phyloP scores from a whole-genome alignment of 2,797 vertebrate species.

The Setipinna tenuifilis region DNA sequence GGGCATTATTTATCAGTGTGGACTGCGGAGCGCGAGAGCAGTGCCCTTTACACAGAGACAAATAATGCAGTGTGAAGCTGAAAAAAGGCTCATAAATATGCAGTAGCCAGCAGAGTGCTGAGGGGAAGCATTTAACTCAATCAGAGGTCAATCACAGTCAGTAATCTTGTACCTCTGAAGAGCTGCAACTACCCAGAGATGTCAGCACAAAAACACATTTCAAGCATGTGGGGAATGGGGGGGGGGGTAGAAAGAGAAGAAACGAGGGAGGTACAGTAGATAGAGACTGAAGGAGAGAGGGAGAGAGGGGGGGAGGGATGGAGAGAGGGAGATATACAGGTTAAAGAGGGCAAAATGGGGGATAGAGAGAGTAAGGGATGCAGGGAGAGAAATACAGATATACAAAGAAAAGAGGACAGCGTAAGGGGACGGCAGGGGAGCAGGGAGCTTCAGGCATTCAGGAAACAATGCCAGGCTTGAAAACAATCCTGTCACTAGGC shows the following conservation, averaged over 20 bases:
- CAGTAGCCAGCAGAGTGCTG: no score
- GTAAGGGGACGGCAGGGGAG: background rate
- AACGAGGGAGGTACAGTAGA: no score
- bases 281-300: no score
- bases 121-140: no score
- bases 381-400: background rate
- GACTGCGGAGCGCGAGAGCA: background rate
- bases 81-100: no score
- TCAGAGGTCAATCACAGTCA: background rate
- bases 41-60: background rate
- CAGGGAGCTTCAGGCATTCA: background rate
- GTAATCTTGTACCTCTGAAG: background rate
- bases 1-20: background rate
- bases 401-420: background rate
- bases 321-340: no score
- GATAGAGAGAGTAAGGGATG: no score
- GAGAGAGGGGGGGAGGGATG: no score
- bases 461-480: background rate
- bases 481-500: background rate
- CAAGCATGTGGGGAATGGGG: background rate
- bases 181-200: background rate
- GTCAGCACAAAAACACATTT: background rate
- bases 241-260: no score
- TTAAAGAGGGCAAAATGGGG: no score
- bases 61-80: no score